Percentiles rank a stretch among this genome's conserved stretches.
phyloP scores from a whole-genome alignment of 2,888 invertebrate species.

The Heliconius charithonia region DNA sequence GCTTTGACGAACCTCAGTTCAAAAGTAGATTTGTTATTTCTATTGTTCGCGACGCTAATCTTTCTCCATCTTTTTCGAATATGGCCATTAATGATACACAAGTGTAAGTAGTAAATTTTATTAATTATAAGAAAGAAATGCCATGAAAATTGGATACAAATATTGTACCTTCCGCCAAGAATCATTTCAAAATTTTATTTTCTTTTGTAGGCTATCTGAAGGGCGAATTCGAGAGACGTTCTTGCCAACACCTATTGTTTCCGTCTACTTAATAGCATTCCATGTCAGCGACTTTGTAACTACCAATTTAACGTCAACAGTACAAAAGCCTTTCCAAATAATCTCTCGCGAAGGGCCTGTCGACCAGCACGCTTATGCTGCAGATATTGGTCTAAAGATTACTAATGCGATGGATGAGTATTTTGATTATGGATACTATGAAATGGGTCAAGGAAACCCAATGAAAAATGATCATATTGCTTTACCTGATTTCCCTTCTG shows the following conservation, averaged over 20 bases:
- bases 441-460: conserved; percentile 78
- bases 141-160: neutral
- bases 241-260: conserved; percentile 86
- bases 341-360: conserved; percentile 70
- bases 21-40: conserved; percentile 89
- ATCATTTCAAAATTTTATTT: neutral
- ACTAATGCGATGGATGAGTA: conserved; percentile 82
- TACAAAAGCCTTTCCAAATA: conserved; percentile 67
- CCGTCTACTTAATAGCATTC: conserved; percentile 93
- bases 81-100: conserved; percentile 81
- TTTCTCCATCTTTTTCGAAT: conserved; percentile 85
- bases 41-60: conserved; percentile 83
- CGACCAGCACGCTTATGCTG: conserved; percentile 73
- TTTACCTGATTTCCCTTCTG: conserved; percentile 90
- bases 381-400: conserved; percentile 74
- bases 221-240: conserved; percentile 73
- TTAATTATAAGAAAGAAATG: conserved; percentile 16
- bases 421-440: conserved; percentile 80
- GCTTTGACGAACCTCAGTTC: conserved; percentile 93
- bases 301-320: conserved; percentile 58
- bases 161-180: neutral
- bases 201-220: conserved; percentile 48
- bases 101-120: conserved; percentile 57
- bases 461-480: conserved; percentile 89
- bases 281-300: conserved; percentile 89